Percentiles rank a stretch among this genome's conserved stretches.
Conservation (phyloP, 1,140 invertebrate genomes). For the Atopsyche davidsoni region DNA sequence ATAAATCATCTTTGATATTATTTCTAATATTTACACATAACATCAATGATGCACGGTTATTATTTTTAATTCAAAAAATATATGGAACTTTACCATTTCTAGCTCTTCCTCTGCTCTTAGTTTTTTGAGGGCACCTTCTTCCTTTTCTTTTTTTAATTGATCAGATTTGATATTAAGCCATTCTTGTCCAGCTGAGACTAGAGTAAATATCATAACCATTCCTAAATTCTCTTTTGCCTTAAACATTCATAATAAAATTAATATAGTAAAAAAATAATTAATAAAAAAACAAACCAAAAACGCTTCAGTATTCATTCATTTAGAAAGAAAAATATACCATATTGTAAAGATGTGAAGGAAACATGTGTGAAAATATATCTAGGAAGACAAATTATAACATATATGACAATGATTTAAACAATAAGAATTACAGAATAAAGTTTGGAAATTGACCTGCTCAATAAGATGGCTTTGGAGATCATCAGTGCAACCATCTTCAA, state of each 20-base stretch:
- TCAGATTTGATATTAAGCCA: constrained; percentile 85
- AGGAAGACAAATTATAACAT: constrained; percentile 3
- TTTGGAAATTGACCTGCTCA: constrained; percentile 52
- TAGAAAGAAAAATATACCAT: too few species aligned
- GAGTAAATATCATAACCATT: constrained; percentile 95
- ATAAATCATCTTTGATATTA: too few species aligned
- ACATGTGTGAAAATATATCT: background rate
- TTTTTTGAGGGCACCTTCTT: constrained; percentile 64
- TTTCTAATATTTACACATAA: too few species aligned
- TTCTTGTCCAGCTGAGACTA: constrained; percentile 89
- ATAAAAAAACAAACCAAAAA: too few species aligned
- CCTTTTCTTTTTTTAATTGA: constrained; percentile 61
- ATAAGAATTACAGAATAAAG: background rate
- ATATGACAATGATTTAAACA: constrained; percentile 3
- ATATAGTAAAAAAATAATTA: too few species aligned
- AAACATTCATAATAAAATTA: too few species aligned
- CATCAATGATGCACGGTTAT: background rate
- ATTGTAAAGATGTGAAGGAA: too few species aligned
- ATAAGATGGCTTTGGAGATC: constrained; percentile 63
- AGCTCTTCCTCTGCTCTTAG: constrained; percentile 76
- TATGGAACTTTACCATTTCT: constrained; percentile 59
- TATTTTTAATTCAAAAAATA: constrained; percentile 12
- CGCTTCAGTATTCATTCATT: too few species aligned
- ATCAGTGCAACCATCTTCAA: constrained; percentile 64
- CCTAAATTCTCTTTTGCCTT: constrained; percentile 85